These are phyloP conservation scores for Aspiorhynchus laticeps DNA, from an alignment of 2,113 vertebrate genomes.

Conservation along the genomic window DNA sequence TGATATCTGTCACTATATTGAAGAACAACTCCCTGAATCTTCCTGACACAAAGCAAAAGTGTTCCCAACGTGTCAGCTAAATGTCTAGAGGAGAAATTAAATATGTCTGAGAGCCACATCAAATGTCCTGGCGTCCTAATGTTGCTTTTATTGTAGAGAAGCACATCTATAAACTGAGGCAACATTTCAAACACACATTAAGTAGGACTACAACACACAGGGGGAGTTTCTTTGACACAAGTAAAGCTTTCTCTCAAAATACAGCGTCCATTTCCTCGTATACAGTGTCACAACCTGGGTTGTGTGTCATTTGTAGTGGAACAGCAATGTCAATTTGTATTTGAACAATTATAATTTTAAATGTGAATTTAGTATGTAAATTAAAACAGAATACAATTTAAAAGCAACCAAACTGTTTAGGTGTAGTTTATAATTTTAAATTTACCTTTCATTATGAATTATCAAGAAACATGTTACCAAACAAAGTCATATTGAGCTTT, in stretches of 20 bases:
- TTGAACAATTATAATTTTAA: neutral
- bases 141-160: slow-evolving; percentile 16
- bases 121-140: neutral
- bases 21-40: slow-evolving; percentile 1
- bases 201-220: neutral
- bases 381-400: neutral
- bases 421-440: neutral
- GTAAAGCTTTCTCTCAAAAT: neutral
- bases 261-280: neutral
- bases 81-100: neutral
- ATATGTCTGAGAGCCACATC: slow-evolving; percentile 7
- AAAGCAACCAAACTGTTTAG: neutral
- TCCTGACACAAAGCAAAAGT: slow-evolving; percentile 15
- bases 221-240: neutral
- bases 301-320: neutral
- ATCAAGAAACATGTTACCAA: neutral
- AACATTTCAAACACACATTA: neutral
- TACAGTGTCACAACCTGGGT: neutral
- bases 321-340: neutral
- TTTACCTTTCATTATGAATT: neutral
- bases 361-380: neutral
- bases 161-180: neutral
- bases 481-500: neutral
- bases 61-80: slow-evolving; percentile 16
- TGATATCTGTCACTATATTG: slow-evolving; percentile 15